A percentile compares a stretch with the other conserved stretches of the same genome.
phyloP scores from a whole-genome alignment of 2,797 vertebrate genomes.

The Oreortyx pictus region DNA sequence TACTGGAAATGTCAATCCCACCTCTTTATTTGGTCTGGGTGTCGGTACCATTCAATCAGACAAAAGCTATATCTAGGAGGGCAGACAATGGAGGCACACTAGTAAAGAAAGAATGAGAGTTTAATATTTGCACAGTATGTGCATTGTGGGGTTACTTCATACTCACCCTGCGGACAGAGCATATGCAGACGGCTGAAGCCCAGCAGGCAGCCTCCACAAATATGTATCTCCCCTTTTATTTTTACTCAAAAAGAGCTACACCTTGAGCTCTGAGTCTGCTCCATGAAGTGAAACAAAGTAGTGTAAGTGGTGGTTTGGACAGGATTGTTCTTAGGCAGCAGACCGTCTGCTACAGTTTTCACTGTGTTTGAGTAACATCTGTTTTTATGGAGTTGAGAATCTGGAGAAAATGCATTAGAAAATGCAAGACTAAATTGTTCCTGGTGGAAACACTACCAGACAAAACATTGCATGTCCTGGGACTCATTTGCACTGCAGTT shows the following conservation, averaged over 20 bases:
- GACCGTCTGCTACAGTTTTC: not conserved
- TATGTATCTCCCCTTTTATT: not conserved
- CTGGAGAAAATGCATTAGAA: not conserved
- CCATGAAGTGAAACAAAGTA: not conserved
- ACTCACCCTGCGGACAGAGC: not conserved
- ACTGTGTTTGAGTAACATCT: not conserved
- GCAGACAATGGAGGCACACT: not conserved
- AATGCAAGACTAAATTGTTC: not conserved
- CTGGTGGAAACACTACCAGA: not conserved
- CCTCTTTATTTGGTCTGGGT: not conserved
- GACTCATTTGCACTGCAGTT: not conserved
- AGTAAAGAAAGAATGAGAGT: not conserved
- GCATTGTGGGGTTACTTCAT: not conserved
- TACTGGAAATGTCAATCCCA: not conserved
- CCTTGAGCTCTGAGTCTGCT: not conserved
- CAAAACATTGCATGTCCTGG: not conserved
- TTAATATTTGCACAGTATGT: fast-evolving
- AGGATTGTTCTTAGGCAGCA: not conserved
- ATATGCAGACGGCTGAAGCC: not conserved
- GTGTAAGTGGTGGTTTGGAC: too few relatives aligned
- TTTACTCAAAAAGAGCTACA: not conserved
- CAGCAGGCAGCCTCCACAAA: not conserved
- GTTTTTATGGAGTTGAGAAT: not conserved
- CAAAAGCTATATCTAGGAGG: not conserved
- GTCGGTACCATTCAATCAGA: not conserved